Base-by-base conservation (phyloP, 2,888 invertebrate genomes). In the Acrocyrtus sp. region DNA sequence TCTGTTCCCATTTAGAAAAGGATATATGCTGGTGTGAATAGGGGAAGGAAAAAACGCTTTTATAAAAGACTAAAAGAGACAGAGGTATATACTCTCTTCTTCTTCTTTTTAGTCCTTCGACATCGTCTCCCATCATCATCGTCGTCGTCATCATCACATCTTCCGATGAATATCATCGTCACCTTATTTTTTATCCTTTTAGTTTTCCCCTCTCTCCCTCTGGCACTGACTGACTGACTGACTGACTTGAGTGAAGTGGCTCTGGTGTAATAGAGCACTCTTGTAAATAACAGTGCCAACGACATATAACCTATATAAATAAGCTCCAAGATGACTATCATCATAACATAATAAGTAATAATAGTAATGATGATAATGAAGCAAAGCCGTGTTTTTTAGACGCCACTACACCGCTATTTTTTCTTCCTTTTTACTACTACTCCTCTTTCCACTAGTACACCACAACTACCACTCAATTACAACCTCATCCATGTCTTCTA, bases 1-100 rank as follows among this genome's bases (percentile, higher is more conserved):
- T 77, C 75, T 77, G 77, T 63, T 75, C 77, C 63, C 72, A 62
- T 70, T 70, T 48, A 34, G 6, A 34, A 34, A 8, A 34, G 12
- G 5, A 34, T 34, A 34, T n/a, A n/a, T n/a, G n/a, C n/a, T n/a
- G n/a, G n/a, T n/a, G n/a, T n/a, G n/a, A n/a, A n/a, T n/a, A n/a
- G n/a, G n/a, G n/a, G n/a, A n/a, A n/a, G n/a, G n/a, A n/a, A n/a
- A n/a, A n/a, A n/a, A n/a, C n/a, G n/a, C n/a, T n/a, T n/a, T n/a
- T n/a, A n/a, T n/a, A n/a, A n/a, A n/a, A n/a, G n/a, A n/a, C n/a
- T n/a, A n/a, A n/a, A n/a, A n/a, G n/a, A n/a, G n/a, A n/a, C n/a
- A n/a, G n/a, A 34, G 34, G 12, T 8, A 12, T 34, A 5, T 34
- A 34, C 34, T 34, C 34, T 34, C 5, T 12, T 34, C 34, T 34